These are phyloP conservation scores for Oncorhynchus tshawytscha DNA, from an alignment of 2,113 vertebrate species.

Conservation along the genomic window DNA sequence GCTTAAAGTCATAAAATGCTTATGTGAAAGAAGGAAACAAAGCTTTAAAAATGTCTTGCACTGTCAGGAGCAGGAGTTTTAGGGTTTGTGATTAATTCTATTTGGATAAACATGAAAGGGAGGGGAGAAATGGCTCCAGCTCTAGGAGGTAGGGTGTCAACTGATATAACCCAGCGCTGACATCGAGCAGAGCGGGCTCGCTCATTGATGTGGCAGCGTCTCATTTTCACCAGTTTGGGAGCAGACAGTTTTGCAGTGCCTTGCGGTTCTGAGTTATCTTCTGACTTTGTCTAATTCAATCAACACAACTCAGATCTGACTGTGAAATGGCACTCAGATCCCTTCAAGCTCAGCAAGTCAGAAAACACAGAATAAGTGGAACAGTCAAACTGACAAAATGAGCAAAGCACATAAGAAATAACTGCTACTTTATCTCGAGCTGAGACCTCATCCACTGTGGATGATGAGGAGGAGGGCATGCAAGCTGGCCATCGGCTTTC, in stretches of 20 bases:
- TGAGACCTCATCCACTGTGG: slow-evolving; percentile 51
- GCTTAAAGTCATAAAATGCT: slow-evolving; percentile 57
- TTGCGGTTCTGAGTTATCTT: slow-evolving; percentile 78
- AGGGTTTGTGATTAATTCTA: slow-evolving; percentile 68
- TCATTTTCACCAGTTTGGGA: slow-evolving; percentile 74
- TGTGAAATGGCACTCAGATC: slow-evolving; percentile 70
- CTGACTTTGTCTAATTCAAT: slow-evolving; percentile 80
- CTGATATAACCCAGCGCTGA: slow-evolving; percentile 69
- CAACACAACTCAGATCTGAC: slow-evolving; percentile 76
- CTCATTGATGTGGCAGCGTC: slow-evolving; percentile 76
- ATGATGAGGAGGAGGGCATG: slow-evolving; percentile 27
- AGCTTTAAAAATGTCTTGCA: slow-evolving; percentile 55
- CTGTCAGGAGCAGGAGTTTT: slow-evolving; percentile 62
- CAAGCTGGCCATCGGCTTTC: slow-evolving; percentile 55
- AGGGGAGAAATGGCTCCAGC: slow-evolving; percentile 62
- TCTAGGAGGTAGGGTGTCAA: slow-evolving; percentile 70
- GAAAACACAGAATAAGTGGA: slow-evolving; percentile 70
- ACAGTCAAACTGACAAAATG: slow-evolving; percentile 73
- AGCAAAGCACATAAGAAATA: slow-evolving; percentile 62
- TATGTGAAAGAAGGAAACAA: slow-evolving; percentile 63
- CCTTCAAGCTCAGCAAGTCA: slow-evolving; percentile 70
- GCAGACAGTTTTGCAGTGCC: slow-evolving; percentile 76
- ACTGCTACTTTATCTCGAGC: slow-evolving; percentile 63
- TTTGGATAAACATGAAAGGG: slow-evolving; percentile 74
- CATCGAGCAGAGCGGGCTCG: slow-evolving; percentile 62